Conservation (phyloP, 2,113 vertebrate species). For the Amphiprion percula region DNA sequence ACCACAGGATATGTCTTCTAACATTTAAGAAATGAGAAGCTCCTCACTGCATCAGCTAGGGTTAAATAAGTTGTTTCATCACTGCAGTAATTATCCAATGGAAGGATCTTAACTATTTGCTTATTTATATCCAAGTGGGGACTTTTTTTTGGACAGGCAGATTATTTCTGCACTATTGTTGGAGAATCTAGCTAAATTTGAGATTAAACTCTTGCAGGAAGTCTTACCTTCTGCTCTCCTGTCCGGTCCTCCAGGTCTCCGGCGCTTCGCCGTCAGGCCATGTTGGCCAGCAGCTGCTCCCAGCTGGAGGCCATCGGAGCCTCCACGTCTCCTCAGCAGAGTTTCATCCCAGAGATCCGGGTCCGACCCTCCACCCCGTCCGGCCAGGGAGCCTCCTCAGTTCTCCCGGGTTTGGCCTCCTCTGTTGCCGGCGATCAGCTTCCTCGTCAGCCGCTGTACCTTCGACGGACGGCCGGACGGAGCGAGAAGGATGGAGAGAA, state of each 20-base stretch:
- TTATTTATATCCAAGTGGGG: no score
- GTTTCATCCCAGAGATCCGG: conserved; percentile 87
- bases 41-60: no score
- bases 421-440: conserved; percentile 40
- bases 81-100: no score
- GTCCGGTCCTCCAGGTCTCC: conserved; percentile 79
- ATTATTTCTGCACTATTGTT: not conserved
- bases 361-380: conserved; percentile 77
- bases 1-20: no score
- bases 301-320: conserved; percentile 87
- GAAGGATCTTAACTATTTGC: no score
- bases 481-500: conserved; percentile 68
- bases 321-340: conserved; percentile 73
- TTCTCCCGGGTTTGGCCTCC: conserved; percentile 23
- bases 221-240: not conserved
- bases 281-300: conserved; percentile 92
- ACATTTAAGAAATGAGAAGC: no score
- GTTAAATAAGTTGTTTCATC: no score
- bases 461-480: conserved; percentile 81
- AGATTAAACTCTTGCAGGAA: not conserved
- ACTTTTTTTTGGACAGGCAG: no score
- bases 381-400: conserved; percentile 49
- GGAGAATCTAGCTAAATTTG: not conserved
- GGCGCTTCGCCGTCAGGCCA: conserved; percentile 79
- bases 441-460: conserved; percentile 58